Evolutionary conservation across 2,113 vertebrate genomes (phyloP), one percentile per base, ranked within the genome.

Genomic region (Aptenodytes forsteri): DNA sequence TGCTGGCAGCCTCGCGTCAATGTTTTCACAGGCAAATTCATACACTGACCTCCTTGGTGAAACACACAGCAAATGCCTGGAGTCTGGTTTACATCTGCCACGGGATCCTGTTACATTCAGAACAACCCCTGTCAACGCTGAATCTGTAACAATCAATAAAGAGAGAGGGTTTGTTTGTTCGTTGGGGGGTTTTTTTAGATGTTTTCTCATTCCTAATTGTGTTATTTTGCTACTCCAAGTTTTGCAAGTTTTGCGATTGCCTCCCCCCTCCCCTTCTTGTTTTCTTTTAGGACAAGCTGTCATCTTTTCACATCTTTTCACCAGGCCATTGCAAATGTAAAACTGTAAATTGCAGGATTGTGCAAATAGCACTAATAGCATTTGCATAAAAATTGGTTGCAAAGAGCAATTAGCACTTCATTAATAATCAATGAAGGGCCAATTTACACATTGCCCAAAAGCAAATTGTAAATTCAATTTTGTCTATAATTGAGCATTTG

Each of bases 341-440:
- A 96, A 83, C 96, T 92, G 97, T 96, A 98, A 98, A 98, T 98
- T 98, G 91, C 97, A 96, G 97, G 93, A 95, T 71, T 93, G 91
- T 96, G 96, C 97, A 97, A 97, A 98, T 95, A 93, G 94, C 97
- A 97, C 95, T 96, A 97, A 94, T 97, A 97, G 97, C 94, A 92
- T 98, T 96, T 94, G 84, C 98, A 97, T 98, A 98, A 98, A 97
- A 98, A 98, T 97, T 95, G 97, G 98, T 97, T 98, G 98, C 98
- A 98, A 97, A 98, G 97, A 98, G 98, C 98, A 98, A 98, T 98
- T 98, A 98, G 97, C 98, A 98, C 98, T 97, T 98, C 98, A 98
- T 98, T 98, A 98, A 98, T 98, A 98, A 98, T 98, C 98, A 97
- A 98, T 98, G 98, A 98, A 98, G 97, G 97, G 97, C 98, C 97